Evolutionary conservation across 2,113 vertebrate species (phyloP).

Genomic region (Ivindomyrus marchei): DNA sequence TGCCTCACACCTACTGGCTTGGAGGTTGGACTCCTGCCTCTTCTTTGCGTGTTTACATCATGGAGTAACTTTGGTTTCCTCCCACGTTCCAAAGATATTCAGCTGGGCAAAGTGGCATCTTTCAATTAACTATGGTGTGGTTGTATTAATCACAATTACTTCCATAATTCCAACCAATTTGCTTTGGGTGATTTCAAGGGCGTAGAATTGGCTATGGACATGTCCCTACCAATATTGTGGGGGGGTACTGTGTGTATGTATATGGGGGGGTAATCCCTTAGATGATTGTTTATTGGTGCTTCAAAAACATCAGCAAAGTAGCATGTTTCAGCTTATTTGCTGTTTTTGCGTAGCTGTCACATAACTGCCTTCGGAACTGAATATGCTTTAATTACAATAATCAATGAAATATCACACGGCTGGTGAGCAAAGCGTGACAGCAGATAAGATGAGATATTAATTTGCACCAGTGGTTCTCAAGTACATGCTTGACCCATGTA

Average conservation of each 20-base stretch:
- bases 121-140: background rate
- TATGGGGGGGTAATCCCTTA: background rate
- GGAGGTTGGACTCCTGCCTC: background rate
- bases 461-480: background rate
- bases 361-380: background rate
- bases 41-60: background rate
- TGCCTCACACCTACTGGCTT: background rate
- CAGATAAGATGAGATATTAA: background rate
- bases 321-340: background rate
- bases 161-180: background rate
- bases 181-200: background rate
- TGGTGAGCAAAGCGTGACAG: background rate
- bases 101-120: background rate
- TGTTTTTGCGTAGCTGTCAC: background rate
- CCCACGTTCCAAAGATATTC: background rate
- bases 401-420: constrained; percentile 20
- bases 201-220: background rate
- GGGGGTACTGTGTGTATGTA: background rate
- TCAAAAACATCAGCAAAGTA: background rate
- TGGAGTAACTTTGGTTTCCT: background rate
- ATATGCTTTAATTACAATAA: background rate
- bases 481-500: background rate
- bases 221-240: background rate
- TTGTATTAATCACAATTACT: background rate
- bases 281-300: background rate